Percentiles rank a stretch among this genome's conserved stretches.
These are phyloP conservation scores for Amphimallon solstitiale DNA, from an alignment of 2,888 invertebrate species.

Conservation along the genomic window DNA sequence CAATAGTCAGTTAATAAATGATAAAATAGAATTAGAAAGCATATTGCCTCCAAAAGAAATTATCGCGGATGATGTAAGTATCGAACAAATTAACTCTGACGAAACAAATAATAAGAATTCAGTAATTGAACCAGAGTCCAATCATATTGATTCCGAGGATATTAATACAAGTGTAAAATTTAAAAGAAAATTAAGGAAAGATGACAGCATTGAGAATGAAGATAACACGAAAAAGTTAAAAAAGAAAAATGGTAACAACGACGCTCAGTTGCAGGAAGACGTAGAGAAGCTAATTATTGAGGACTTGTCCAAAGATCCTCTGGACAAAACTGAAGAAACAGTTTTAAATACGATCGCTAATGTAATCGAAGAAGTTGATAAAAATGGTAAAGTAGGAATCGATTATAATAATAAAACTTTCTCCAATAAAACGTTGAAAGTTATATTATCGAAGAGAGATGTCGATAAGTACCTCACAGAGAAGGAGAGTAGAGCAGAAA, in stretches of 20 bases:
- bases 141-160: background rate
- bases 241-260: conserved; percentile 42
- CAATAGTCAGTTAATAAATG: too few species aligned
- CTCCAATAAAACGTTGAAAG: conserved; percentile 53
- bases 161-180: conserved; percentile 37
- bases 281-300: conserved; percentile 28
- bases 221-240: conserved; percentile 31
- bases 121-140: too few species aligned
- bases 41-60: background rate
- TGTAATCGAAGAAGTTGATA: conserved; percentile 31
- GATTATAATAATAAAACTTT: conserved; percentile 3
- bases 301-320: conserved; percentile 1
- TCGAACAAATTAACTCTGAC: background rate
- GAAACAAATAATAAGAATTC: background rate
- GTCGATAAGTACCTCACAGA: conserved; percentile 36
- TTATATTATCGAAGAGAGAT: conserved; percentile 53
- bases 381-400: conserved; percentile 36
- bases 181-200: conserved; percentile 30
- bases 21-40: background rate
- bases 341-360: conserved; percentile 19
- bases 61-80: background rate
- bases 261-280: conserved; percentile 36
- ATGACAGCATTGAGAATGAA: conserved; percentile 34
- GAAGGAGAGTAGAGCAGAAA: conserved; percentile 24
- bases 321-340: conserved; percentile 18